phyloP scores from a whole-genome alignment of 2,113 vertebrate species.

The Amazona guildingii region DNA sequence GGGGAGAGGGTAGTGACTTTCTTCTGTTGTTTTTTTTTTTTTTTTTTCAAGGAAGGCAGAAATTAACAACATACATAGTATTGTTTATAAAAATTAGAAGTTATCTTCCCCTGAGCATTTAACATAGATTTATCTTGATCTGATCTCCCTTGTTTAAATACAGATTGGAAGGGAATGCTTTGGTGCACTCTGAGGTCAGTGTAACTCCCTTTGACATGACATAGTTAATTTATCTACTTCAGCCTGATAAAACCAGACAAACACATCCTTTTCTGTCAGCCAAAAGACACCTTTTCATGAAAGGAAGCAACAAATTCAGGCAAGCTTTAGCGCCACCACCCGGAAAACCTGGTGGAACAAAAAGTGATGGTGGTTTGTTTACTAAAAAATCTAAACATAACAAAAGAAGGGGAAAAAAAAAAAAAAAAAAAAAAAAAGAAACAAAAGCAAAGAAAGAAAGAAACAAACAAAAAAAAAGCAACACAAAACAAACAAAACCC shows the following conservation, averaged over 20 bases:
- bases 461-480: neutral
- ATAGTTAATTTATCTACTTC: neutral
- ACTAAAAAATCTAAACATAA: neutral
- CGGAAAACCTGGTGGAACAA: conserved; percentile 9
- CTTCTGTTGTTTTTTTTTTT: too few relatives aligned
- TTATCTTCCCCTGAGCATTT: neutral
- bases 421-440: neutral
- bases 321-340: neutral
- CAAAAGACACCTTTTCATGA: neutral
- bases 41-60: neutral
- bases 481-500: neutral
- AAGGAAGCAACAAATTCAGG: neutral
- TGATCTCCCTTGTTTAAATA: conserved; percentile 38
- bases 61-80: neutral
- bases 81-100: conserved; percentile 1
- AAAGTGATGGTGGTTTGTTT: neutral
- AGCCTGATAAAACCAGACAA: conserved; percentile 11
- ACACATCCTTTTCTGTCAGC: neutral
- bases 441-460: too few relatives aligned
- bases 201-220: conserved; percentile 8
- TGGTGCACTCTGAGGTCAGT: conserved; percentile 5
- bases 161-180: conserved; percentile 20
- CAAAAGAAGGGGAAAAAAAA: neutral
- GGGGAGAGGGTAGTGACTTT: fast-evolving
- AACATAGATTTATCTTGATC: conserved; percentile 30